phyloP scores from a whole-genome alignment of 1,140 invertebrate genomes.

The Lerema accius region DNA sequence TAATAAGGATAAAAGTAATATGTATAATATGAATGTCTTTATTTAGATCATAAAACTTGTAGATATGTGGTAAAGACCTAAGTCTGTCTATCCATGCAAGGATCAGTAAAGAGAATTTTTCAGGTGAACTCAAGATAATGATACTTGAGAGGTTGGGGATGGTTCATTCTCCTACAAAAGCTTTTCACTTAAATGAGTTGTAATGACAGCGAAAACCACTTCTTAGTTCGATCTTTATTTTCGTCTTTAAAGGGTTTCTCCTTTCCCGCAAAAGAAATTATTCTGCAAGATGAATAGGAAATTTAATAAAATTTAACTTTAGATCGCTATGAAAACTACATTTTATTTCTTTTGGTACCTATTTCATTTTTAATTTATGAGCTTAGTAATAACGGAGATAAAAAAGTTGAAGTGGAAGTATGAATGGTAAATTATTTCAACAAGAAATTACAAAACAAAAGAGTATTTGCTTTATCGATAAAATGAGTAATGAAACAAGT shows the following conservation, averaged over 20 bases:
- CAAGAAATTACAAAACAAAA: too few species aligned
- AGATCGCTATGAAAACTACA: neutral
- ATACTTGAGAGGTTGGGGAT: conserved; percentile 55
- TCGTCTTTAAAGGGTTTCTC: conserved; percentile 45
- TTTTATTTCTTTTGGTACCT: too few species aligned
- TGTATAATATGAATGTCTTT: too few species aligned
- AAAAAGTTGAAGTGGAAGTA: too few species aligned
- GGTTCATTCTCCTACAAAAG: conserved; percentile 58
- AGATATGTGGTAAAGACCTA: conserved; percentile 2
- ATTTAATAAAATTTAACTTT: conserved; percentile 9
- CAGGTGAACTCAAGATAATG: conserved; percentile 56
- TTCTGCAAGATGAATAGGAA: neutral
- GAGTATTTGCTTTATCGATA: too few species aligned
- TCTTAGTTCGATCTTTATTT: conserved; percentile 53
- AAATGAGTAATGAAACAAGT: too few species aligned
- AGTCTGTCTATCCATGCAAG: conserved; percentile 12
- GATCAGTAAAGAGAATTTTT: conserved; percentile 45
- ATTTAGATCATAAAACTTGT: too few species aligned
- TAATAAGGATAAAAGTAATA: too few species aligned
- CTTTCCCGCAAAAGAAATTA: conserved; percentile 48
- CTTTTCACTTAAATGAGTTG: conserved; percentile 60
- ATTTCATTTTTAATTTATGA: too few species aligned
- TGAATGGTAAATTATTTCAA: too few species aligned
- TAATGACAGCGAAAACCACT: conserved; percentile 68
- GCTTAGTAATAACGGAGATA: too few species aligned